Evolutionary conservation across 2,888 invertebrate species (phyloP).

Genomic region (Spialia ferax): DNA sequence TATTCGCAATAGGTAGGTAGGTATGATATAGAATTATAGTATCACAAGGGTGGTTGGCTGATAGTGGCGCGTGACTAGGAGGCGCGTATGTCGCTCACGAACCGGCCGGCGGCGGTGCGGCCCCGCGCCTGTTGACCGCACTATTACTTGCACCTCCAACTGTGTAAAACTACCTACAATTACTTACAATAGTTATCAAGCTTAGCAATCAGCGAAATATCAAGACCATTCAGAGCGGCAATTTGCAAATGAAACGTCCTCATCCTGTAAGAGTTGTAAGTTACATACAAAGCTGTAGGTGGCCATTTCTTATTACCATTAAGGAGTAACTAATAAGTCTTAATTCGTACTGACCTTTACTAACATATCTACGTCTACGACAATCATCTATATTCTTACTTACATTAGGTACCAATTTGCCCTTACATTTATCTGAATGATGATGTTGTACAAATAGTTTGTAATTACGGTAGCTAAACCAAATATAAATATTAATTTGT

Average conservation of each 20-base stretch:
- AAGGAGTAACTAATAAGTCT: too few species aligned
- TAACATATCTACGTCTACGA: too few species aligned
- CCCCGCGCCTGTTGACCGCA: background rate
- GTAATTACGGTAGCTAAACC: background rate
- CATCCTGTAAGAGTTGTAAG: background rate
- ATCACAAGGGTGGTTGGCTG: background rate
- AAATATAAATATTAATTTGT: background rate
- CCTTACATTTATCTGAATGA: background rate
- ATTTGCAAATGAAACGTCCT: background rate
- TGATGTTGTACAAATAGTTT: background rate
- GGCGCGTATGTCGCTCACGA: background rate
- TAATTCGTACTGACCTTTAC: too few species aligned
- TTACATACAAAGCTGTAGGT: too few species aligned
- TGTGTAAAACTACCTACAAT: background rate
- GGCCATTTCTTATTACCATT: too few species aligned
- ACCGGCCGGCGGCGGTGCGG: background rate
- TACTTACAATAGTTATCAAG: background rate
- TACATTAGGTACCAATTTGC: conserved; percentile 3
- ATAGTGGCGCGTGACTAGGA: background rate
- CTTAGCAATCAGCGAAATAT: background rate
- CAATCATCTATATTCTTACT: too few species aligned
- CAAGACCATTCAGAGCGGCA: background rate
- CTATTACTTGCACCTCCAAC: background rate
- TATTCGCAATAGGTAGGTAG: too few species aligned
- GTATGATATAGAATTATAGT: background rate